Conservation (phyloP, 2,797 vertebrate species). For the Loriculus beryllinus region DNA sequence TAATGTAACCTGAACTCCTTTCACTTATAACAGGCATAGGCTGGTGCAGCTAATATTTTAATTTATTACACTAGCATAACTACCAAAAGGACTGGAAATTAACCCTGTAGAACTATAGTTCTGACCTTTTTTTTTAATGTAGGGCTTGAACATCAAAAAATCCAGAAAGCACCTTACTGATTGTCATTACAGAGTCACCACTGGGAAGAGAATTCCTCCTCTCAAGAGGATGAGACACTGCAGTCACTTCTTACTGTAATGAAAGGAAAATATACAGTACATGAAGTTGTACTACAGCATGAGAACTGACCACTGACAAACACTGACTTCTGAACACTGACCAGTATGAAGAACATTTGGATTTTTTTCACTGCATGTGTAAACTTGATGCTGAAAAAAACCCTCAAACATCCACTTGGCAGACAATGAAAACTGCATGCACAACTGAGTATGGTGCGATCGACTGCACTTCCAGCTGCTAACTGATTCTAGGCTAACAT, state of each 20-base stretch:
- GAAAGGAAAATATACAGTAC: neutral
- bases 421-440: neutral
- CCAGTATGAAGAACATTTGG: neutral
- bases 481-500: neutral
- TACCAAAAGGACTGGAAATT: neutral
- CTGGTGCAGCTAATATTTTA: neutral
- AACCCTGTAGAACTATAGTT: neutral
- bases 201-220: neutral
- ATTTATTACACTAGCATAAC: neutral
- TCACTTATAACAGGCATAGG: neutral
- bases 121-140: neutral
- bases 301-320: neutral
- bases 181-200: neutral
- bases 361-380: neutral
- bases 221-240: neutral
- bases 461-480: neutral
- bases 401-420: neutral
- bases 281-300: neutral
- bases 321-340: neutral
- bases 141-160: neutral
- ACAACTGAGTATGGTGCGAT: neutral
- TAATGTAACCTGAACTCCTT: neutral
- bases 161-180: neutral
- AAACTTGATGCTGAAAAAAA: neutral
- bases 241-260: neutral